phyloP scores from a whole-genome alignment of 2,888 invertebrate genomes.

The Mesorhabditis sp. region DNA sequence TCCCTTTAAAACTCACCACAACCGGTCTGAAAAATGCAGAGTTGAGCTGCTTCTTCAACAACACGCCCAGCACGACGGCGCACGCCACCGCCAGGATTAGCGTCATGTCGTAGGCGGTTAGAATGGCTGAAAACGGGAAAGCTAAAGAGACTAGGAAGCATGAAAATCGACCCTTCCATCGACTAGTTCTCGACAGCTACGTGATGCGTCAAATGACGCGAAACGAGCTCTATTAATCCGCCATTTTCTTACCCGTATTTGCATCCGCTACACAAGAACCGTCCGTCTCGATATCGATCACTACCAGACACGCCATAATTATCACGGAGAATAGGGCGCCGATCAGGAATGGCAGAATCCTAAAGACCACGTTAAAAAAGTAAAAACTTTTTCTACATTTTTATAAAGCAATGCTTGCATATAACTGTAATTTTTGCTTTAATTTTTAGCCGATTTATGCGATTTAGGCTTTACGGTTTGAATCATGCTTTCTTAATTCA shows the following conservation, averaged over 20 bases:
- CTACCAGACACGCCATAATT: slow-evolving; percentile 25
- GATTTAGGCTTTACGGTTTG: slow-evolving; percentile 11
- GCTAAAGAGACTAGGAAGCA: too few relatives aligned
- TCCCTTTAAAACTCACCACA: slow-evolving; percentile 10
- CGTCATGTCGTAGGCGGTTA: slow-evolving; percentile 31
- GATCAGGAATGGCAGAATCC: slow-evolving; percentile 32
- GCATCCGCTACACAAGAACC: neutral
- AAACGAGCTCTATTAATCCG: too few relatives aligned
- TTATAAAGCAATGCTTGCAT: neutral
- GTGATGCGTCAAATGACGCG: too few relatives aligned
- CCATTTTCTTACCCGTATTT: neutral
- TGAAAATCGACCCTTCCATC: too few relatives aligned
- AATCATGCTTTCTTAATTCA: neutral
- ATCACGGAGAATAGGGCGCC: slow-evolving; percentile 27
- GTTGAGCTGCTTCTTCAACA: slow-evolving; percentile 25
- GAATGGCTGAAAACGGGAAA: slow-evolving; percentile 16
- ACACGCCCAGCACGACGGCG: slow-evolving; percentile 24
- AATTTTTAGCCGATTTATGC: neutral
- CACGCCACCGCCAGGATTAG: slow-evolving; percentile 26
- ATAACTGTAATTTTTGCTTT: neutral
- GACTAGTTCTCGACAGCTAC: too few relatives aligned
- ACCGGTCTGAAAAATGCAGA: slow-evolving; percentile 28
- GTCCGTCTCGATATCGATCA: slow-evolving; percentile 19
- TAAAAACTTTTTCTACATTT: neutral
- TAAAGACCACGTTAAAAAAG: neutral